A percentile compares a stretch with the other conserved stretches of the same genome.
These are phyloP conservation scores for Geopemphigus sp. DNA, from an alignment of 1,140 invertebrate genomes.

Conservation along the genomic window DNA sequence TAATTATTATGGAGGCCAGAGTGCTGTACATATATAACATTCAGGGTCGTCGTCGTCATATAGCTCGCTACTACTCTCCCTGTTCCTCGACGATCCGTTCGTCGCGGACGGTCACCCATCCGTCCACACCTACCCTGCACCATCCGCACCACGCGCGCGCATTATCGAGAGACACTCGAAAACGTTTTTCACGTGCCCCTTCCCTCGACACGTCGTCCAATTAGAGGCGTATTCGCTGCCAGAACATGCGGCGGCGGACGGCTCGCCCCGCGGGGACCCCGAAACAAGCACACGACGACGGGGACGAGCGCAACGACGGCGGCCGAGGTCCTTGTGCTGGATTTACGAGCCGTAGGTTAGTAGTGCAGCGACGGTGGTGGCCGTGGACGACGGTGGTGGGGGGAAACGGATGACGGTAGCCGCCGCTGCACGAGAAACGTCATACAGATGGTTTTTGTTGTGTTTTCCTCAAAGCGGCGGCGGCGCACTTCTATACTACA, in stretches of 20 bases:
- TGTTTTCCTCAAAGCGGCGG: constrained; percentile 26
- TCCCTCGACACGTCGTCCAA: constrained; percentile 14
- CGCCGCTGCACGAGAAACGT: constrained; percentile 11
- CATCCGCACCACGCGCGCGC: neutral
- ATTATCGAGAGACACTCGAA: neutral
- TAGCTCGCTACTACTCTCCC: neutral
- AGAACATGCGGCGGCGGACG: neutral
- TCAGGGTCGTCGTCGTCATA: neutral
- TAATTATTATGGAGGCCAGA: neutral
- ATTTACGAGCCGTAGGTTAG: constrained; percentile 48
- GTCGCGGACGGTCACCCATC: neutral
- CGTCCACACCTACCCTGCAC: neutral
- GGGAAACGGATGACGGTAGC: constrained; percentile 2
- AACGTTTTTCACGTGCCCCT: constrained; percentile 32
- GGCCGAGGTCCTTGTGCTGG: constrained; percentile 31
- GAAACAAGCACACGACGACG: neutral
- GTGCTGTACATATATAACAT: neutral
- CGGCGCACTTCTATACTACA: neutral
- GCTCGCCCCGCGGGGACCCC: constrained; percentile 24
- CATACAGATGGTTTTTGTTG: constrained; percentile 47
- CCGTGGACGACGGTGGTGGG: neutral
- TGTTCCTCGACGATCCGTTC: neutral
- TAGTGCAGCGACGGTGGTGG: neutral
- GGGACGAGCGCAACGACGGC: neutral
- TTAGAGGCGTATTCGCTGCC: constrained; percentile 14